Evolutionary conservation across 2,888 invertebrate genomes (phyloP), one percentile per base, ranked within the genome.

Genomic region (Xylophagus ater): DNA sequence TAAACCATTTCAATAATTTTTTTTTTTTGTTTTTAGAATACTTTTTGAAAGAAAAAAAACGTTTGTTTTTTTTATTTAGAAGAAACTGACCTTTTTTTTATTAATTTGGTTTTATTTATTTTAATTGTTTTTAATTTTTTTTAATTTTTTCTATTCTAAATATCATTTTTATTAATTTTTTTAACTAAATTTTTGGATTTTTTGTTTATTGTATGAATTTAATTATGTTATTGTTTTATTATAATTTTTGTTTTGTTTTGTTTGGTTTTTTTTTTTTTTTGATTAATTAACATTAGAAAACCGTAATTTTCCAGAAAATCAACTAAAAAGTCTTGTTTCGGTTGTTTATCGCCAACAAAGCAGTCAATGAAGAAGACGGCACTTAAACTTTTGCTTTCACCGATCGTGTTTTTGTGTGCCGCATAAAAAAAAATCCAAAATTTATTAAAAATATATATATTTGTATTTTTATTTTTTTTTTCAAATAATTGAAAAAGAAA

Each of bases 391-490:
- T 72, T 78, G 68, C 70, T 78, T 71, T 74, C 77, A 72, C 77
- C 78, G 66, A 76, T 78, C 73, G 76, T 77, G 72, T 78, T 78
- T 76, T 74, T 78, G 68, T 78, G 74, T 72, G 78, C 78, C 65
- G 78, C 77, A 65, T 78, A 48, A 47, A 34, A 26, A 24, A 41
- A 29, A 20, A 37, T 33, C 21, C 14, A 41, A 26, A 25, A 26
- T n/a, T 26, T 10, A 26, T 12, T 12, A 6, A 9, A 26, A 26
- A 9, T 26, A 26, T n/a, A n/a, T n/a, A 18, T 21, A 19, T 41
- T 41, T 31, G 37, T 26, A 4, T 31, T 38, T 41, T 45, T 42
- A 37, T 42, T 38, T 40, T 15, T 37, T 29, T 30, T 33, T 32
- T 36, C 29, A 47, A 45, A 42, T 43, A 42, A 45, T 38, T 41